Evolutionary conservation across 2,888 invertebrate species (phyloP).

Genomic region (Papilio gigon): DNA sequence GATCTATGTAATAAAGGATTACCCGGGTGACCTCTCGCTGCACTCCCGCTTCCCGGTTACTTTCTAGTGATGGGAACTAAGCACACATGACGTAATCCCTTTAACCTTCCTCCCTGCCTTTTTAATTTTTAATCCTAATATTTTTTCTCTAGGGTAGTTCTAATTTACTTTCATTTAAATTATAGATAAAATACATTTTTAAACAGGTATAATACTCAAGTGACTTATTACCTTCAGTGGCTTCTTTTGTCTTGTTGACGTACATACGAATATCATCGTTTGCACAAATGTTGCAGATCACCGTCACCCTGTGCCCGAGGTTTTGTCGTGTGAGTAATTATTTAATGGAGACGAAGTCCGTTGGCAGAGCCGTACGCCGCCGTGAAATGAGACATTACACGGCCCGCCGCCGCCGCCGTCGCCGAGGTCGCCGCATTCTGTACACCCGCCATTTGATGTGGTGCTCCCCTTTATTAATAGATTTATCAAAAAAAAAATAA

Average conservation of each 20-base stretch:
- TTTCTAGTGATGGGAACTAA: constrained; percentile 43
- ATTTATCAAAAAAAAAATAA: constrained; percentile 12
- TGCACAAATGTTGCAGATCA: no score
- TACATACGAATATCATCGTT: background rate
- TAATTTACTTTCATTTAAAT: background rate
- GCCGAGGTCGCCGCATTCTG: no score
- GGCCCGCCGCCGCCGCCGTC: constrained; percentile 65
- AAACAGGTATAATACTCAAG: background rate
- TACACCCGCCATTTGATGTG: constrained; percentile 55
- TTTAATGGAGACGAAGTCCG: constrained; percentile 76
- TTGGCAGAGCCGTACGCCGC: constrained; percentile 53
- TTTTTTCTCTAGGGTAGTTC: background rate
- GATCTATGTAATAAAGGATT: constrained; percentile 58
- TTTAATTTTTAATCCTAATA: constrained; percentile 27
- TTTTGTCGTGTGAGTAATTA: constrained; percentile 63
- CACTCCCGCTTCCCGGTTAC: constrained; percentile 45
- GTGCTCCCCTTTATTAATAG: constrained; percentile 49
- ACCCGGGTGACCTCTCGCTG: constrained; percentile 50
- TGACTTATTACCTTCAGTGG: background rate
- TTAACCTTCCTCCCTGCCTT: constrained; percentile 30
- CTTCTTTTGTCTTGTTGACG: background rate
- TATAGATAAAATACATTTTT: background rate
- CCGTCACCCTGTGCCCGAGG: constrained; percentile 42
- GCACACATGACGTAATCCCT: constrained; percentile 33
- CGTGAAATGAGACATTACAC: constrained; percentile 76